Base-by-base conservation (phyloP, 2,888 invertebrate genomes). In the Charanyca ferruginea region DNA sequence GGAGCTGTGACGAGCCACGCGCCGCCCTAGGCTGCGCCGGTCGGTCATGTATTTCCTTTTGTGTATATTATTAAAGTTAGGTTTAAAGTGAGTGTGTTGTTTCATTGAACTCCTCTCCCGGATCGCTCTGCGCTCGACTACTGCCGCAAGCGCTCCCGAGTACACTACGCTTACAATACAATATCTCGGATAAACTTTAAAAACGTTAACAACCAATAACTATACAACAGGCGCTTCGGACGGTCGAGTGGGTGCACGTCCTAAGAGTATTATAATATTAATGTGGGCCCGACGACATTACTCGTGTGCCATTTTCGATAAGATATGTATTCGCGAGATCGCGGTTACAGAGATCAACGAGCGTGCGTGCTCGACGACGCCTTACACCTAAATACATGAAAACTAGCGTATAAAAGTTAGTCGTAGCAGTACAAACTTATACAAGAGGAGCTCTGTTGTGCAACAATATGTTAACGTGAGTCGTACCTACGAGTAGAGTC, bases 31-130 rank as follows among this genome's bases (percentile, higher is more conserved):
- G 47, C 66, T 58, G 66, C 73, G 66, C 65, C 63, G 81, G 22
- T 75, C 81, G 16, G 80, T 75, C 81, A 83, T 88, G 88, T 88
- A 91, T 91, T 91, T 90, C 90, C 87, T 91, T 93, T 93, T 93
- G 92, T 93, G 92, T 92, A 92, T 93, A 93, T 91, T 93, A 93
- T 81, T 81, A 82, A 81, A 93, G 80, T 87, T 92, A 93, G 91
- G 90, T 89, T 90, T 89, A 87, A 90, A 89, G 44, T 66, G 59
- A 74, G 23, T 18, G 41, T 9, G 44, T 66, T 82, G 77, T 90
- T 89, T 90, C 59, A 86, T 88, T 90, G 3, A 41, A 51, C 32
- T 20, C 25, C 35, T 9, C 9, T 7, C 32, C 22, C 16, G 11
- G 35, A 38, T 4, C 38, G 16, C 38, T 16, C 22, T 2, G 23